These are phyloP conservation scores for Maniola hyperantus DNA, from an alignment of 2,888 invertebrate genomes.

Conservation along the genomic window DNA sequence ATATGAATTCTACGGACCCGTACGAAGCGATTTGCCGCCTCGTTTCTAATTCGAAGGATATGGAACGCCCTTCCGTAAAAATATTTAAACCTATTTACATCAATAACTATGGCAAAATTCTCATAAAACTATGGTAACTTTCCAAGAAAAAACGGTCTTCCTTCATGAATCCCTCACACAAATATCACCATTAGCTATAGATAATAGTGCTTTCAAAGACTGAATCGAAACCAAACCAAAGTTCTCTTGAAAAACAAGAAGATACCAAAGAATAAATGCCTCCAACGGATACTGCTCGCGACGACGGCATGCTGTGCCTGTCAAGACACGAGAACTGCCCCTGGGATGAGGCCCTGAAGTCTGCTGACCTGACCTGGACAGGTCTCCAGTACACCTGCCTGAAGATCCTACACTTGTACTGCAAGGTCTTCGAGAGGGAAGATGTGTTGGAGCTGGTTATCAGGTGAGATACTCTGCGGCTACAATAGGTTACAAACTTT, in stretches of 20 bases:
- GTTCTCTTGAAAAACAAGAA: constrained; percentile 24
- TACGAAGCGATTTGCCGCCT: too few species aligned
- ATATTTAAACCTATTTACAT: neutral
- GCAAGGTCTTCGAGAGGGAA: constrained; percentile 92
- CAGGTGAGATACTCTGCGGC: constrained; percentile 80
- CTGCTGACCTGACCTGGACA: constrained; percentile 87
- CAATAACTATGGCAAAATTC: constrained; percentile 25
- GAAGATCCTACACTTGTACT: constrained; percentile 91
- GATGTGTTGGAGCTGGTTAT: constrained; percentile 90
- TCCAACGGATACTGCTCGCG: constrained; percentile 70
- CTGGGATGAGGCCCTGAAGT: constrained; percentile 81
- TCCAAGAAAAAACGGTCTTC: constrained; percentile 15
- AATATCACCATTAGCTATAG: neutral
- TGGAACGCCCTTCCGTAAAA: too few species aligned
- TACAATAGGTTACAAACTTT: neutral
- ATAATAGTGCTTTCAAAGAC: constrained; percentile 17
- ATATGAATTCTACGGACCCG: too few species aligned
- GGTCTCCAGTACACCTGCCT: constrained; percentile 92
- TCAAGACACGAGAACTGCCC: constrained; percentile 85
- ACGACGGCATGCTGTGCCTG: constrained; percentile 84
- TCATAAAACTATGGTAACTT: neutral
- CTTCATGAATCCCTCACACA: constrained; percentile 28
- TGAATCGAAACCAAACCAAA: constrained; percentile 26
- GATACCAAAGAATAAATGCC: constrained; percentile 66
- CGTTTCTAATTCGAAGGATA: too few species aligned